Conservation (phyloP, 1,140 invertebrate species). For the Nomia melanderi region DNA sequence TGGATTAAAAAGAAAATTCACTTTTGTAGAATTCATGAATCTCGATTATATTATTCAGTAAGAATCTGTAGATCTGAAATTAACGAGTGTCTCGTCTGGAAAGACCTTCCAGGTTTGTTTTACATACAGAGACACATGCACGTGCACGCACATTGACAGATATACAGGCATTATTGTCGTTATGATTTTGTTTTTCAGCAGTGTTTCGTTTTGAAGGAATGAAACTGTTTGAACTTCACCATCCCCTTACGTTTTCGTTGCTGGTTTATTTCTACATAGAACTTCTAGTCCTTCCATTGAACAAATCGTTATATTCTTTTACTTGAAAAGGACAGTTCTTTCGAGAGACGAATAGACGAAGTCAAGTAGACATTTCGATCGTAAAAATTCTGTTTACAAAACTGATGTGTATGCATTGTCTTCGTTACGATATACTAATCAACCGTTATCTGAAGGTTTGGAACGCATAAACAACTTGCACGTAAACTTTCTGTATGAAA, state of each 20-base stretch:
- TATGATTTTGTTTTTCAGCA: neutral
- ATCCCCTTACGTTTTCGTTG: neutral
- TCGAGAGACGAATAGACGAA: neutral
- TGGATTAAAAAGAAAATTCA: too few relatives aligned
- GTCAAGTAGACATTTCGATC: neutral
- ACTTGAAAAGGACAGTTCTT: neutral
- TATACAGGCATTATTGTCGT: neutral
- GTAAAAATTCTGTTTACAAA: neutral
- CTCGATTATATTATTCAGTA: too few relatives aligned
- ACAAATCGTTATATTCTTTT: neutral
- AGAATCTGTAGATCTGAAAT: too few relatives aligned
- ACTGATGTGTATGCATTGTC: neutral
- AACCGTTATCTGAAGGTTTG: conserved; percentile 21
- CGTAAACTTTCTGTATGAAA: conserved; percentile 17
- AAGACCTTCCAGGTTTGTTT: neutral
- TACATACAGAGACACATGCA: neutral
- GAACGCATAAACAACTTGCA: conserved; percentile 15
- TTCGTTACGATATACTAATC: neutral
- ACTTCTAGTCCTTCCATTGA: neutral
- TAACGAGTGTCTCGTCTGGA: neutral
- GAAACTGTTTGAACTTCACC: neutral
- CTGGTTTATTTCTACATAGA: neutral
- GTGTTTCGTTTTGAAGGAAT: neutral
- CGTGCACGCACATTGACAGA: conserved; percentile 18
- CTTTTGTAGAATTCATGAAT: too few relatives aligned